Base-by-base conservation (phyloP, 2,797 vertebrate genomes). In the Pantherophis vulpinus region DNA sequence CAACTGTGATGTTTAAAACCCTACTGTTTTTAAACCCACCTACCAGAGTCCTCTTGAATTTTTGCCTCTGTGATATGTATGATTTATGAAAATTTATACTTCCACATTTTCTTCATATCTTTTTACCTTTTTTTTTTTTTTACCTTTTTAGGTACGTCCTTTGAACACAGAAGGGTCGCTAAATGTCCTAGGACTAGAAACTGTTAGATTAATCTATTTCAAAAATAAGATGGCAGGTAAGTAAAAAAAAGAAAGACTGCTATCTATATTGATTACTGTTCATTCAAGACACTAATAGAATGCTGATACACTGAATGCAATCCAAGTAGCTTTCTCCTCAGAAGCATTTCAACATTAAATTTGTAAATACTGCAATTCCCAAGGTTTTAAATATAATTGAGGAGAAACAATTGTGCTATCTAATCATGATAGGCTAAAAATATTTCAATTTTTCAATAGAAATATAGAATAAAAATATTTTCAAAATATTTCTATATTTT, bases 201-300 rank as follows among this genome's bases (percentile, higher is more conserved):
- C 99, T 0, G 98, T 99, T 93, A 98, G 99, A 83, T 98, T 99
- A 93, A 99, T 99, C 98, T 99, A 99, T 98, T 99, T 99, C 91
- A 99, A 99, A 98, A 99, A 99, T 97, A 99, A 99, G 97, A 99
- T 98, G 98, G 99, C 99, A 93, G 99, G 99, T 99, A 97, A 97
- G 98, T 88, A 14, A 90, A 95, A 86, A 54, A 54, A 51, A 51
- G 47, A 8, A 51, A 51, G 37, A 25, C 37, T 54, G n/a, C 29
- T 32, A 16, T 2, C 51, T 55, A 16, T n/a, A 86, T 51, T 37
- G 42, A 42, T 61, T 25, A 83, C 20, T 59, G 20, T 61, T 93
- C 0, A 60, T 60, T 88, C 23, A 20, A 63, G 23, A 79, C 86
- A 74, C 32, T 10, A 87, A 58, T 32, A 55, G 25, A n/a, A 87